Evolutionary conservation across 2,797 vertebrate species (phyloP), one percentile per base, ranked within the genome.

Genomic region (Neosalanx taihuensis): DNA sequence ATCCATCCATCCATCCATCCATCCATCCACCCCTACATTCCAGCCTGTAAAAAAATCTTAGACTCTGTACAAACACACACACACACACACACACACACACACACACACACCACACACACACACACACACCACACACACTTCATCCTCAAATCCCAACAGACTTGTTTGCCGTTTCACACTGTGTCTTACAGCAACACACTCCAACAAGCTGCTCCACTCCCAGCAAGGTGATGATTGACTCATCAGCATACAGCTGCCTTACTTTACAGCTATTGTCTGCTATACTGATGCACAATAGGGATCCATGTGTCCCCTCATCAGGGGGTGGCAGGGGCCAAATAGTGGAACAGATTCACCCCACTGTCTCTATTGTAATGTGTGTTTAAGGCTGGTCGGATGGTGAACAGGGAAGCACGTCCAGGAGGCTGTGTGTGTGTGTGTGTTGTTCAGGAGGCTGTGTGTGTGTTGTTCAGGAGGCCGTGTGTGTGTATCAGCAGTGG

Each of bases 241-340:
- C 85, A 92, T 92, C 89, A 90, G 75, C 88, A 90, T 91, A 91
- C 89, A 92, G 92, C 91, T 92, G 92, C 89, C 74, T 62, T 64
- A 71, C 65, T 72, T 71, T 56, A 49, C 9, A 71, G 72, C 57
- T 56, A n/a, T 57, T 61, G 33, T 49, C 67, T 76, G 82, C 72
- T 87, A 90, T 83, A 84, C 86, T 82, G 85, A 70, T 74, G 77
- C 76, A 80, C 60, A 74, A 82, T 71, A 70, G 49, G 12, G 64
- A 37, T 69, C 65, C 59, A 46, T 64, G 60, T 30, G 58, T 69
- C 72, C 46, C 18, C 26, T 29, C 20, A 41, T 60, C 37, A 20
- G 73, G 17, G 70, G 70, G 75, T n/a, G 0, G 76, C 13, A 62
- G 72, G 64, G 37, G 75, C 9, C 9, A 51, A 60, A 59, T 23